phyloP scores from a whole-genome alignment of 2,113 vertebrate species.

The Piaya cayana region DNA sequence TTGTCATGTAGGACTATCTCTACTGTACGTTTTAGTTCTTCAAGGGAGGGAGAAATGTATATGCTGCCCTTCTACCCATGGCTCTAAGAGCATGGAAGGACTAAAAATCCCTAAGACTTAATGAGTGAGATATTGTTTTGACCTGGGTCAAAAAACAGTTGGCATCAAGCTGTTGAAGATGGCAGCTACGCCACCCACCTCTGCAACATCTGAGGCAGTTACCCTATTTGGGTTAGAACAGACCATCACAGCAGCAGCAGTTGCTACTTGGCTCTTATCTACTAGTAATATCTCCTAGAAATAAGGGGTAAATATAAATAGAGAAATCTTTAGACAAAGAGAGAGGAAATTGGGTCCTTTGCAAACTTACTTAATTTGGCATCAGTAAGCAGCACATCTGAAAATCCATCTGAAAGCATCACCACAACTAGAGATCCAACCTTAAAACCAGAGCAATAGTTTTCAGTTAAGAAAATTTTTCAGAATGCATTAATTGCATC shows the following conservation, averaged over 20 bases:
- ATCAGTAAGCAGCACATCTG: neutral
- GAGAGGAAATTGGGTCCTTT: neutral
- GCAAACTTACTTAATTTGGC: neutral
- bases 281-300: neutral
- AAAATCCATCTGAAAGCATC: neutral
- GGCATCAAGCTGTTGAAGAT: neutral
- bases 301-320: neutral
- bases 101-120: neutral
- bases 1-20: neutral
- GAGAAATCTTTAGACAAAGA: neutral
- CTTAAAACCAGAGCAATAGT: neutral
- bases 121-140: neutral
- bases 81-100: neutral
- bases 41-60: neutral
- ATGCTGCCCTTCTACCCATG: neutral
- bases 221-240: accelerated
- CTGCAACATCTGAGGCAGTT: neutral
- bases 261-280: neutral
- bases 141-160: neutral
- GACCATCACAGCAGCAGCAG: neutral
- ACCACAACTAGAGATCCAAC: neutral
- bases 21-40: neutral
- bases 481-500: neutral
- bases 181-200: neutral
- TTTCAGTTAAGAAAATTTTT: neutral